phyloP scores from a whole-genome alignment of 1,140 invertebrate species.

The Saxidomus purpurata region DNA sequence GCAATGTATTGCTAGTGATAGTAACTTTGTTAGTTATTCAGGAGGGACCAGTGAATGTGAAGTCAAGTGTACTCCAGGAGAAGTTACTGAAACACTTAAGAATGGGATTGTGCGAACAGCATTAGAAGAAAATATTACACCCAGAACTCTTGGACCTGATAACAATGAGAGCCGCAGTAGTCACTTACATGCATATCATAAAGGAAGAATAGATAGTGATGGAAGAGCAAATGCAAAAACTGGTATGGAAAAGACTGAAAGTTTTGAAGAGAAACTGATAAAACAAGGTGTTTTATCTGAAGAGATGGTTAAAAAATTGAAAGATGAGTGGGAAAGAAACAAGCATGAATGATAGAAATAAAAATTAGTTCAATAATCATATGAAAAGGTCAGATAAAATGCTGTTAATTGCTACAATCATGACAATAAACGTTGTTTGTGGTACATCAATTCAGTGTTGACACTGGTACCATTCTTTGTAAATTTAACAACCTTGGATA shows the following conservation, averaged over 20 bases:
- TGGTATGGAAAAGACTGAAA: background rate
- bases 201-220: background rate
- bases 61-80: background rate
- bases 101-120: background rate
- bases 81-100: background rate
- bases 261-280: background rate
- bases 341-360: background rate
- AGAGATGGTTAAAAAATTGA: conserved; percentile 21
- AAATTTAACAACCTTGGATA: no score
- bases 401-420: no score
- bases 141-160: background rate
- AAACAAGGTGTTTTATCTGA: conserved; percentile 22
- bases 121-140: background rate
- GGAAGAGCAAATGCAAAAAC: background rate
- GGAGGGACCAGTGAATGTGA: background rate
- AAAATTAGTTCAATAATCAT: no score
- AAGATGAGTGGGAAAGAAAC: conserved; percentile 1
- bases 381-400: no score
- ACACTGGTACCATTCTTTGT: no score
- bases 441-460: no score
- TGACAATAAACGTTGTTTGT: no score
- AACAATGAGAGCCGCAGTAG: background rate
- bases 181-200: background rate
- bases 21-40: background rate
- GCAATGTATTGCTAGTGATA: background rate